These are phyloP conservation scores for Mya arenaria DNA, from an alignment of 1,140 invertebrate genomes.

Conservation along the genomic window DNA sequence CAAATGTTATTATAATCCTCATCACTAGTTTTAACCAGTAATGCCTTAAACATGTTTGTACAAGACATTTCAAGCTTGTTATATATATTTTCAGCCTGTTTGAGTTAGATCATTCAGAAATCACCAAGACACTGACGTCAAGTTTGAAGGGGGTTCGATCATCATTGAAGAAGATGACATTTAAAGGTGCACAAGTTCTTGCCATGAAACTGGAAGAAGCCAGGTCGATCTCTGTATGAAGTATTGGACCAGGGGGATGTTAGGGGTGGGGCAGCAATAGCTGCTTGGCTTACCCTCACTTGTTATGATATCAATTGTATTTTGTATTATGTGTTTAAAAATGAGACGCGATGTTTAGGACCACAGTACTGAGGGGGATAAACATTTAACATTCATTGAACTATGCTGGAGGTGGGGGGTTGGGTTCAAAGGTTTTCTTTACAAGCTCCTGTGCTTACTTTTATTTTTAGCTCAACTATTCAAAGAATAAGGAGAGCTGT, in stretches of 20 bases:
- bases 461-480: no score
- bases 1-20: no score
- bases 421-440: no score
- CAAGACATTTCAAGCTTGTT: no score
- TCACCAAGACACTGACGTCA: slow-evolving; percentile 68
- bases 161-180: slow-evolving; percentile 77
- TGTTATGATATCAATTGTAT: background rate
- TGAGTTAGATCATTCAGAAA: slow-evolving; percentile 73
- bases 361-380: no score
- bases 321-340: background rate
- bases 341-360: background rate
- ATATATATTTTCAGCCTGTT: slow-evolving; percentile 72
- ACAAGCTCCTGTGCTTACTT: no score
- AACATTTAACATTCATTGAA: no score
- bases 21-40: no score
- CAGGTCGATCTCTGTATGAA: slow-evolving; percentile 1
- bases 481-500: no score
- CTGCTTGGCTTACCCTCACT: no score
- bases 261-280: background rate
- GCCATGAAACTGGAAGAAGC: slow-evolving; percentile 70
- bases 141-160: slow-evolving; percentile 69
- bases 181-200: slow-evolving; percentile 78
- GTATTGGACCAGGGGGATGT: background rate
- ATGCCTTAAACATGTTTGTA: no score
- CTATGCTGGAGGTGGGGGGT: no score